These are phyloP conservation scores for Caenorhabditis sp. DNA, from an alignment of 2,888 invertebrate genomes.

Conservation along the genomic window DNA sequence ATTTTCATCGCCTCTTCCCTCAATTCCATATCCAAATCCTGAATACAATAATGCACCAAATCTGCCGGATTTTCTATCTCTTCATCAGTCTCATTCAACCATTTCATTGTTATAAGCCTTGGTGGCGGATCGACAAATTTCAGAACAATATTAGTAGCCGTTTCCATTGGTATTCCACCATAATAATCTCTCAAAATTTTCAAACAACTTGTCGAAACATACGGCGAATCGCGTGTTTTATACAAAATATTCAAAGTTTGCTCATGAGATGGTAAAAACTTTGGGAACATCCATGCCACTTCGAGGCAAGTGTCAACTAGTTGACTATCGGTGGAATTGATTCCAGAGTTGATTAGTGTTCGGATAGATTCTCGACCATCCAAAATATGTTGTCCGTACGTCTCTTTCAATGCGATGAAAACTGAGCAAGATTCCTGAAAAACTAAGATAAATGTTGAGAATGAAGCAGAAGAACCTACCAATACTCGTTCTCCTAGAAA, in stretches of 20 bases:
- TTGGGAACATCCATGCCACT: not conserved
- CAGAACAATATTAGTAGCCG: not conserved
- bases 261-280: not conserved
- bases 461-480: slow-evolving; percentile 11
- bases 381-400: not conserved
- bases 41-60: not conserved
- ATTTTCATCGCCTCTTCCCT: not conserved
- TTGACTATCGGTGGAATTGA: not conserved
- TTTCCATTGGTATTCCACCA: slow-evolving; percentile 28
- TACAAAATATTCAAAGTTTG: not conserved
- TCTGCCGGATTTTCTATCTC: not conserved
- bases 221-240: slow-evolving; percentile 2
- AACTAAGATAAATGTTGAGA: not conserved
- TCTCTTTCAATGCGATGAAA: not conserved
- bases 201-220: slow-evolving; percentile 9
- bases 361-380: not conserved
- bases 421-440: not conserved
- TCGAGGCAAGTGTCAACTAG: not conserved
- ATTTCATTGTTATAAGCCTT: slow-evolving; percentile 15
- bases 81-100: not conserved
- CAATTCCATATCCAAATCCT: not conserved
- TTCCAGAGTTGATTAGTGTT: not conserved
- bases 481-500: slow-evolving; percentile 4
- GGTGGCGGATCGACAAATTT: slow-evolving; percentile 19
- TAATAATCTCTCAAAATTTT: slow-evolving; percentile 20